Base-by-base conservation (phyloP, 30 jellyfish, hydroid and myxozoan species). In the Turritopsis rubra region DNA sequence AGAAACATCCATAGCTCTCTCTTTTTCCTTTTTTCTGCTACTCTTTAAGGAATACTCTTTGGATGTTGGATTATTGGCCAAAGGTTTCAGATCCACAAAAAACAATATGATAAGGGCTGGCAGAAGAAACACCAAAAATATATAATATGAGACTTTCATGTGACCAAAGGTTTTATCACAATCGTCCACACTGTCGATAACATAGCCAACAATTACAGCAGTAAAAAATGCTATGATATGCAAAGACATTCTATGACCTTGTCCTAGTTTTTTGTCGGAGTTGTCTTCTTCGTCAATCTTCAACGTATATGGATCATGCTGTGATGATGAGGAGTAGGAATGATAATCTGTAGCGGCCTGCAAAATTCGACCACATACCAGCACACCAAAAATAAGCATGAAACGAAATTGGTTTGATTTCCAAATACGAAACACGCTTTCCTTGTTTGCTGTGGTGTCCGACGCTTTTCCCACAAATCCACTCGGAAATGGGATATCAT, bases 261-360 rank as follows among this genome's bases (percentile, higher is more conserved):
- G n/a, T n/a, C n/a, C n/a, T n/a, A n/a, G n/a, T n/a, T n/a, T n/a
- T n/a, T 41, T 41, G 60, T 41, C 60, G 28, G 19, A 7, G 31
- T 1, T n/a, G 0, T 0, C 30, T 68, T n/a, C 77, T 8, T 68
- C 77, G 30, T 68, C 21, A 0, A 68, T 68, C 19, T 27, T 23
- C 77, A 68, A 68, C 77, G 30, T n/a, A 17, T n/a, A 27, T 3
- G 9, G 60, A 68, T 68, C 77, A 27, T 68, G 28, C 16, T 16
- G 28, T n/a, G 31, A n/a, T 7, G 9, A 23, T n/a, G 30, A 60
- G 73, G 19, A 18, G 73, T 60, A 60, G n/a, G n/a, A 41, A 13
- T 41, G 5, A 68, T 68, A 68, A 68, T 68, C 77, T 1, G 77
- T 68, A 68, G 77, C 77, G 19, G 77, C 28, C 30, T 68, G 77